Percentiles rank a stretch among this genome's conserved stretches.
Conservation (phyloP, 2,797 vertebrate genomes). For the Pterois miles region DNA sequence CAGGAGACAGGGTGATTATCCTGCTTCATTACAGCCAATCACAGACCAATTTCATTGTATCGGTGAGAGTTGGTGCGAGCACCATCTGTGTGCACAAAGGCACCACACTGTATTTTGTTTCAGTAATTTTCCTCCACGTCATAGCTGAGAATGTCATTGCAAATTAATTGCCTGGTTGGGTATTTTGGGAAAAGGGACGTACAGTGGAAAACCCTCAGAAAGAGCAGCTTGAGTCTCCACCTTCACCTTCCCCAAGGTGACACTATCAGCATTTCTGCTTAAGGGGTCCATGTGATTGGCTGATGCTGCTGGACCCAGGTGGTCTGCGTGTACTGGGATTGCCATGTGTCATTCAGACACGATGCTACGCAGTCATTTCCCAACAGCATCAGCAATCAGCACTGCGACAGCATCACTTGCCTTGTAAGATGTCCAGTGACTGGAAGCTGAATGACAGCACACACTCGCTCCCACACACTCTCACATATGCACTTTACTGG, state of each 20-base stretch:
- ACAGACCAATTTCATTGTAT: slow-evolving; percentile 62
- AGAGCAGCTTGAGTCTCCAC: slow-evolving; percentile 13
- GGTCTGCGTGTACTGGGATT: slow-evolving; percentile 16
- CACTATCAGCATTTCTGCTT: slow-evolving; percentile 16
- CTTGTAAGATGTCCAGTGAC: neutral
- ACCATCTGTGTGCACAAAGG: slow-evolving; percentile 65
- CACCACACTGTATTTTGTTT: slow-evolving; percentile 29
- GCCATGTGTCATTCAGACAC: slow-evolving; percentile 37
- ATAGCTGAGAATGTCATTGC: slow-evolving; percentile 54
- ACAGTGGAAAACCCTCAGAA: slow-evolving; percentile 54
- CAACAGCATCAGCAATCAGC: no score
- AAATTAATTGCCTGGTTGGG: slow-evolving; percentile 42
- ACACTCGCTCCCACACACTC: no score
- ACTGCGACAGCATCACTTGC: neutral
- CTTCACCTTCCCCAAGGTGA: slow-evolving; percentile 40
- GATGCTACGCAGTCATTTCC: slow-evolving; percentile 22
- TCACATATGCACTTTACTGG: neutral
- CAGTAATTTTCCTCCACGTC: slow-evolving; percentile 54
- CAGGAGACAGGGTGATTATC: slow-evolving; percentile 45
- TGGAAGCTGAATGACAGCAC: neutral
- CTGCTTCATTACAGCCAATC: slow-evolving; percentile 73
- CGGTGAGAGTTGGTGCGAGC: slow-evolving; percentile 39
- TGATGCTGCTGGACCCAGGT: slow-evolving; percentile 56
- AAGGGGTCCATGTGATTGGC: slow-evolving; percentile 26
- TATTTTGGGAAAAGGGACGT: slow-evolving; percentile 35